Conservation (phyloP, 2,797 vertebrate species). For the Pantherophis vulpinus region DNA sequence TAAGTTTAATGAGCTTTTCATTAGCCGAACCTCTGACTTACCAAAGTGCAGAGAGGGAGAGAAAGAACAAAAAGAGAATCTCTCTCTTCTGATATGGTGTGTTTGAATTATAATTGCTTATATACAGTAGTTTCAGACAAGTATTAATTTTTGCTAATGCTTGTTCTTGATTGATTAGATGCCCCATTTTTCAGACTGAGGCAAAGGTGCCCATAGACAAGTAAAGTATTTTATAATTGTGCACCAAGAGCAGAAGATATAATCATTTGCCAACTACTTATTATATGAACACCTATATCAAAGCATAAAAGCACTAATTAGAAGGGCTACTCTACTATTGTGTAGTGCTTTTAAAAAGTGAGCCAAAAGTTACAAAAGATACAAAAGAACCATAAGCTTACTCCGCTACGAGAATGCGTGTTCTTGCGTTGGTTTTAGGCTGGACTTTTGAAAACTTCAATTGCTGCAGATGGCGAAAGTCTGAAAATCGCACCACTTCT, state of each 20-base stretch:
- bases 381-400: conserved; percentile 21
- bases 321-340: conserved; percentile 30
- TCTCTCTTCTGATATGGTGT: conserved; percentile 17
- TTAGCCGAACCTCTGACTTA: conserved; percentile 34
- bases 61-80: background rate
- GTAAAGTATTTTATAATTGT: conserved; percentile 4
- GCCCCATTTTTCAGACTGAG: conserved; percentile 7
- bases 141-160: conserved; percentile 41
- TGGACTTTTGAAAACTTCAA: background rate
- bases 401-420: conserved; percentile 14
- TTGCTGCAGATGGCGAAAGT: background rate
- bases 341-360: background rate
- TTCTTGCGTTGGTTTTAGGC: background rate
- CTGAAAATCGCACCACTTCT: background rate
- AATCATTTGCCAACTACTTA: conserved; percentile 13
- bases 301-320: conserved; percentile 18
- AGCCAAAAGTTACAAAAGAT: conserved; percentile 16
- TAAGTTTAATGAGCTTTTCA: conserved; percentile 30
- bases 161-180: conserved; percentile 19
- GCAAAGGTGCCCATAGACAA: conserved; percentile 13
- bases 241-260: conserved; percentile 33
- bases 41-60: background rate
- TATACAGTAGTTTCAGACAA: conserved; percentile 39
- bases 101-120: conserved; percentile 53
- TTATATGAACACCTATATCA: background rate